These are phyloP conservation scores for Drosophila repletoides DNA, from an alignment of 1,140 invertebrate genomes.

Conservation along the genomic window DNA sequence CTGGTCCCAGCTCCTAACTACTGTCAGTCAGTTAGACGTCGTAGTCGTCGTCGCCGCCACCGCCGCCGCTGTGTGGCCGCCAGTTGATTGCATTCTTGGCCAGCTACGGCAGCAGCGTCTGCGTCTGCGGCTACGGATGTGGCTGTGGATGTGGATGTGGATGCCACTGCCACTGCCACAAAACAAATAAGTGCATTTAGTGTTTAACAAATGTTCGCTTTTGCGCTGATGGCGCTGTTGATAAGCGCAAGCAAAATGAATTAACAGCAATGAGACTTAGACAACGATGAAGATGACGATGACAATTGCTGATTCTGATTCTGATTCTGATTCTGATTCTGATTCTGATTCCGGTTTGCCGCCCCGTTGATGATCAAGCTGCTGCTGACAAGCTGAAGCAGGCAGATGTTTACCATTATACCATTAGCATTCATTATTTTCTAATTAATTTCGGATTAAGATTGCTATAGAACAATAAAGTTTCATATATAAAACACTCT, in stretches of 20 bases:
- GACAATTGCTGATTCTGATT: conserved; percentile 50
- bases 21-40: conserved; percentile 64
- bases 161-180: conserved; percentile 45
- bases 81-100: conserved; percentile 66
- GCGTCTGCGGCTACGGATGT: conserved; percentile 13
- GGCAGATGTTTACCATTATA: conserved; percentile 16
- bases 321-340: too few species aligned
- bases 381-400: conserved; percentile 7
- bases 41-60: neutral
- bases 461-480: neutral
- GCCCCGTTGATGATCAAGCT: conserved; percentile 47
- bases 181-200: conserved; percentile 82
- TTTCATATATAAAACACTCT: too few species aligned
- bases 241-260: conserved; percentile 70
- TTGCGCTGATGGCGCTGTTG: conserved; percentile 77
- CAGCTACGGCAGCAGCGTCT: conserved; percentile 1
- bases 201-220: conserved; percentile 80
- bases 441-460: conserved; percentile 27
- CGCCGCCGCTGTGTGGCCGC: conserved; percentile 63
- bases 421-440: conserved; percentile 25
- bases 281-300: conserved; percentile 33
- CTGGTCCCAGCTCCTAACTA: conserved; percentile 40
- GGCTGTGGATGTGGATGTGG: conserved; percentile 30
- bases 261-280: conserved; percentile 57
- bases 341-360: conserved; percentile 33